These are phyloP conservation scores for Nemoura dubitans DNA, from an alignment of 2,888 invertebrate species.

Conservation along the genomic window DNA sequence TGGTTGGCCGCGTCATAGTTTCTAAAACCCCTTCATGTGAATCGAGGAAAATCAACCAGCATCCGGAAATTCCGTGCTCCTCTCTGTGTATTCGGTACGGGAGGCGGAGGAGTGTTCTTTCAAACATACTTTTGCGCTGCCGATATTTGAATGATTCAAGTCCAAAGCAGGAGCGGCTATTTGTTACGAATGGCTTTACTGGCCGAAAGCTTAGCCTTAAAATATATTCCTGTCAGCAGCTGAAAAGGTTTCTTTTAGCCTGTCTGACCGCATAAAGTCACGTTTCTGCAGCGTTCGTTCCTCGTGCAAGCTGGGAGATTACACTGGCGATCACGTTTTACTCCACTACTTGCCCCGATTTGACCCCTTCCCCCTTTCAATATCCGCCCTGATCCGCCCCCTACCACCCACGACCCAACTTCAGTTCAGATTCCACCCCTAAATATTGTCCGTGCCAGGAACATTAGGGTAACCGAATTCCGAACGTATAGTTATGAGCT, in stretches of 20 bases:
- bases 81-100: not conserved
- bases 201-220: not conserved
- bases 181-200: not conserved
- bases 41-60: slow-evolving; percentile 34
- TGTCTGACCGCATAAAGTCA: not conserved
- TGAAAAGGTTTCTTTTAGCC: not conserved
- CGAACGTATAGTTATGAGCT: not conserved
- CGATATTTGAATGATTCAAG: not conserved
- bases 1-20: not conserved
- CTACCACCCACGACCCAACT: not conserved
- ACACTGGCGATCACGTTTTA: not conserved
- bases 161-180: not conserved
- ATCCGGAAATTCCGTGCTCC: slow-evolving; percentile 17
- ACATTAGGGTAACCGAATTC: not conserved
- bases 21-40: slow-evolving; percentile 13
- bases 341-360: not conserved
- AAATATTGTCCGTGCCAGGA: not conserved
- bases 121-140: not conserved
- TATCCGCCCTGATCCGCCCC: not conserved
- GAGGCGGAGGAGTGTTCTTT: not conserved
- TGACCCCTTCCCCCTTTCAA: too few relatives aligned
- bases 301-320: not conserved
- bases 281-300: not conserved
- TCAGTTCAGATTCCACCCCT: not conserved
- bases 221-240: not conserved